A percentile compares a stretch with the other conserved stretches of the same genome.
phyloP scores from a whole-genome alignment of 1,140 invertebrate genomes.

The Dreissena rostriformis region DNA sequence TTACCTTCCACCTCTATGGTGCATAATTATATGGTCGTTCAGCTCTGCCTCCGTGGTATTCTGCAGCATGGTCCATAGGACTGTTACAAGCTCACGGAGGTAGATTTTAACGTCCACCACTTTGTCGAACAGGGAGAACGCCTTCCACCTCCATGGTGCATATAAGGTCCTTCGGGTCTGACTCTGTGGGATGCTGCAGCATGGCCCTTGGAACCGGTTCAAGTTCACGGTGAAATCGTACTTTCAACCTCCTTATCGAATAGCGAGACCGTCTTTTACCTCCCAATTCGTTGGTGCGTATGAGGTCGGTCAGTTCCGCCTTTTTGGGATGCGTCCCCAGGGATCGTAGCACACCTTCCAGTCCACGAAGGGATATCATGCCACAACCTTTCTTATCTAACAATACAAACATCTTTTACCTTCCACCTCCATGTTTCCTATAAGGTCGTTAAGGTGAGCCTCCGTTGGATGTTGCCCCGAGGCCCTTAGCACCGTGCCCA shows the following conservation, averaged over 20 bases:
- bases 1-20: slow-evolving; percentile 35
- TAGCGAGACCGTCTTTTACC: slow-evolving; percentile 3
- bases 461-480: slow-evolving; percentile 99
- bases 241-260: no score
- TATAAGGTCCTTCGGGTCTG: no score
- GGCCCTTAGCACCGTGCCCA: slow-evolving; percentile 99
- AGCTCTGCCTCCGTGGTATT: slow-evolving; percentile 47
- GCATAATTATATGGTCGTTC: neutral
- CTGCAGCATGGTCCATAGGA: no score
- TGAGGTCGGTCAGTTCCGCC: slow-evolving; percentile 32
- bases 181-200: neutral
- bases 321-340: slow-evolving; percentile 41
- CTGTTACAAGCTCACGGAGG: no score
- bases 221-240: no score
- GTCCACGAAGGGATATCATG: neutral
- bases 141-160: no score
- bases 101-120: no score
- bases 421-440: slow-evolving; percentile 98
- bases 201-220: no score
- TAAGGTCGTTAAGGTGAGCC: slow-evolving; percentile 99
- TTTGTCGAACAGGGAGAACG: no score
- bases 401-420: slow-evolving; percentile 74
- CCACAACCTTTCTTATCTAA: neutral
- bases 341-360: neutral
- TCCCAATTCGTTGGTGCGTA: slow-evolving; percentile 2